Conservation (phyloP, 1,140 invertebrate genomes). For the Plutomurus gul region DNA sequence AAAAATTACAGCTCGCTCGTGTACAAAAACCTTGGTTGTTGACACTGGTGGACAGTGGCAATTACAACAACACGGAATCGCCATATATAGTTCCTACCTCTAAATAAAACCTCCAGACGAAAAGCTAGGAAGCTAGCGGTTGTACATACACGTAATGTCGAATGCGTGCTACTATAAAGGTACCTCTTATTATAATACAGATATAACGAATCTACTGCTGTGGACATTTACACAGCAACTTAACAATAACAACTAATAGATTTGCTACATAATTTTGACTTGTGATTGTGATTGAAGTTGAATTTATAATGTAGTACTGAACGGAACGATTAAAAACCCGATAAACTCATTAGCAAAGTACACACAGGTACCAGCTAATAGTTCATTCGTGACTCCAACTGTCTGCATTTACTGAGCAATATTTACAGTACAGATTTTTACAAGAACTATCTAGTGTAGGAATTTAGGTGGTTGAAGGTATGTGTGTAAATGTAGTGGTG, state of each 20-base stretch:
- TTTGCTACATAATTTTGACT: slow-evolving; percentile 10
- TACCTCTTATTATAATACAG: too few species aligned
- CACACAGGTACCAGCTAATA: background rate
- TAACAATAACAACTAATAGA: background rate
- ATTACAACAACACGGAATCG: slow-evolving; percentile 8
- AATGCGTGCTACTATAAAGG: too few species aligned
- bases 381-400: background rate
- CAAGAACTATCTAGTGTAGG: background rate
- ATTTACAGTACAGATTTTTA: background rate
- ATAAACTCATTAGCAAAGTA: background rate
- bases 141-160: background rate
- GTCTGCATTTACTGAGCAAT: background rate
- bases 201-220: too few species aligned
- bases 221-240: background rate
- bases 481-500: background rate
- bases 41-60: background rate
- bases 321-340: slow-evolving; percentile 7
- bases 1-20: slow-evolving; percentile 16
- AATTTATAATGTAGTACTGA: slow-evolving; percentile 6
- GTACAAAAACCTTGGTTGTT: background rate
- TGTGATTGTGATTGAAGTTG: slow-evolving; percentile 9
- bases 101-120: too few species aligned
- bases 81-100: too few species aligned
- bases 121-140: too few species aligned
- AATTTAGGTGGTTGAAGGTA: background rate